Percentiles rank a stretch among this genome's conserved stretches.
Conservation (phyloP, 2,888 invertebrate species). For the Scelioninae gen. 2 region DNA sequence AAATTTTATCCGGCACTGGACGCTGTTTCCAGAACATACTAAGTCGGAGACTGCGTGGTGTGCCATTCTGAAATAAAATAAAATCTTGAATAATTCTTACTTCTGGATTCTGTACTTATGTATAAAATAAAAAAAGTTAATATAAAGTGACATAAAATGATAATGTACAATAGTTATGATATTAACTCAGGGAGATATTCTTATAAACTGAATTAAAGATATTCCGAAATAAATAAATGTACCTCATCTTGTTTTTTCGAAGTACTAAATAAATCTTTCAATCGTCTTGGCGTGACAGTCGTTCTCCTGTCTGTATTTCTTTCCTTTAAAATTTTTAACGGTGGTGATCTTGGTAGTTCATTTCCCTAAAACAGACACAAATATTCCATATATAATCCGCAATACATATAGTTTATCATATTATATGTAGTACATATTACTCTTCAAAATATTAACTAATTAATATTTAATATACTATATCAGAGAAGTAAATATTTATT, state of each 20-base stretch:
- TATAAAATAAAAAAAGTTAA: no score
- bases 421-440: no score
- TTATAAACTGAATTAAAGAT: no score
- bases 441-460: background rate
- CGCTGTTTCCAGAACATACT: conserved; percentile 50
- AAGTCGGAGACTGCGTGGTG: conserved; percentile 39
- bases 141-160: background rate
- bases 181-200: no score
- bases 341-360: conserved; percentile 67
- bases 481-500: no score
- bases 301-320: conserved; percentile 69
- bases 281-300: conserved; percentile 68
- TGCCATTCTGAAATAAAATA: conserved; percentile 46
- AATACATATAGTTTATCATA: no score
- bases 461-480: no score
- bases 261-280: conserved; percentile 67
- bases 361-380: conserved; percentile 65
- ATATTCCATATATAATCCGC: no score
- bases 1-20: conserved; percentile 26
- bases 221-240: no score
- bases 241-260: conserved; percentile 71
- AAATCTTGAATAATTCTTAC: no score
- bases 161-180: background rate
- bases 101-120: no score
- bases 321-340: conserved; percentile 67